Percentiles rank a stretch among this genome's conserved stretches.
phyloP scores from a whole-genome alignment of 2,113 vertebrate genomes.

The Gulo gulo region DNA sequence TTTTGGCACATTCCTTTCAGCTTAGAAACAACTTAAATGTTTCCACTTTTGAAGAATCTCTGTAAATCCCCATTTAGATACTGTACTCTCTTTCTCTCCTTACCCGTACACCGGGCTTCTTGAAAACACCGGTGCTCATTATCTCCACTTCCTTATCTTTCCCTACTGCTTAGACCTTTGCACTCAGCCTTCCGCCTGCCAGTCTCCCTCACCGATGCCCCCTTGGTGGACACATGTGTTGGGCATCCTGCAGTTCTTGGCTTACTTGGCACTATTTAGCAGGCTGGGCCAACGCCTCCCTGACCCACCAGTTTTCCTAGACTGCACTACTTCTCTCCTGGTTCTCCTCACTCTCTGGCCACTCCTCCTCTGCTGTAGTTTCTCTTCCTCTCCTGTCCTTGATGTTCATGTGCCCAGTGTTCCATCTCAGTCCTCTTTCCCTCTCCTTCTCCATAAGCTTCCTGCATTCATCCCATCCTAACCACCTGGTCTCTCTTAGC shows the following conservation, averaged over 20 bases:
- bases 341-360: neutral
- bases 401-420: rapidly evolving
- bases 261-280: too few relatives aligned
- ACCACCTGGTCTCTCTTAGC: neutral
- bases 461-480: neutral
- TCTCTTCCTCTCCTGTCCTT: neutral
- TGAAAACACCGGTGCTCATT: neutral
- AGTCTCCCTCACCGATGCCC: neutral
- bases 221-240: neutral
- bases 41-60: neutral
- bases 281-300: too few relatives aligned
- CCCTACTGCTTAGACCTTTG: neutral
- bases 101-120: neutral
- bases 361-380: neutral
- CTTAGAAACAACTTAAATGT: neutral
- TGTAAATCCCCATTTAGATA: neutral
- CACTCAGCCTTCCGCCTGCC: neutral
- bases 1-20: neutral
- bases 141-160: neutral
- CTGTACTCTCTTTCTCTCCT: neutral
- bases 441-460: neutral
- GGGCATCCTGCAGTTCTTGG: neutral
- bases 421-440: neutral
- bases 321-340: neutral
- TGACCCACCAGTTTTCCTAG: rapidly evolving